phyloP scores from a whole-genome alignment of 2,113 vertebrate species.

The Potamarius usumacintae region DNA sequence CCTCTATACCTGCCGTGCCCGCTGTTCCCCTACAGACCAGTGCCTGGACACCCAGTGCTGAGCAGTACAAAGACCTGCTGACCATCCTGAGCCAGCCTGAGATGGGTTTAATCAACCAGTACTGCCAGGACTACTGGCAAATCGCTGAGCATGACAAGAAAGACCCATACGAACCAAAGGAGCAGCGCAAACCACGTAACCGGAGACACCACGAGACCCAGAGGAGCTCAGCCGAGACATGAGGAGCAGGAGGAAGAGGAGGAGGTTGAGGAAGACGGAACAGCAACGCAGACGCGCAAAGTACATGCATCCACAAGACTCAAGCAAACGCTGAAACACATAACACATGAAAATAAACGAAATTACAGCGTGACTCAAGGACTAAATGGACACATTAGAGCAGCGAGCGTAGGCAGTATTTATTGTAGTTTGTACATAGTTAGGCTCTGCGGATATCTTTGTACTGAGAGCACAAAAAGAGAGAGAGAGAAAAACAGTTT shows the following conservation, averaged over 20 bases:
- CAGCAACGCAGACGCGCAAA: constrained; percentile 24
- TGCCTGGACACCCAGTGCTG: constrained; percentile 75
- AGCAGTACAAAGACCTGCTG: constrained; percentile 91
- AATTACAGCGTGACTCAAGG: constrained; percentile 33
- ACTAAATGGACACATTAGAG: constrained; percentile 34
- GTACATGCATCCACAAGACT: constrained; percentile 35
- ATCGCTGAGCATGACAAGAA: constrained; percentile 76
- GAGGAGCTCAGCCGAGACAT: constrained; percentile 83
- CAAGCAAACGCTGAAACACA: constrained; percentile 10
- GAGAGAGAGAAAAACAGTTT: constrained; percentile 43
- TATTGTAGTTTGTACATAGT: constrained; percentile 91
- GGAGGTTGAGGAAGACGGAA: neutral
- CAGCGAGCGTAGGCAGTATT: constrained; percentile 75
- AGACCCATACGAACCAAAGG: constrained; percentile 90
- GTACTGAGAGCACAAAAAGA: constrained; percentile 65
- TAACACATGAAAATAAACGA: constrained; percentile 33
- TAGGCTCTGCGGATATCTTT: constrained; percentile 74
- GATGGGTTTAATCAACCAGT: constrained; percentile 97
- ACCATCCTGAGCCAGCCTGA: constrained; percentile 94
- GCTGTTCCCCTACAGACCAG: constrained; percentile 68
- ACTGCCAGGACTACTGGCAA: constrained; percentile 97
- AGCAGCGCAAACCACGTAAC: constrained; percentile 84
- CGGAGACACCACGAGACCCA: constrained; percentile 89
- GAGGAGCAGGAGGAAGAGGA: constrained; percentile 63
- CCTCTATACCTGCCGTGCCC: constrained; percentile 59